Conservation (phyloP, 2,888 invertebrate species). For the Arrhopalites spinosus region DNA sequence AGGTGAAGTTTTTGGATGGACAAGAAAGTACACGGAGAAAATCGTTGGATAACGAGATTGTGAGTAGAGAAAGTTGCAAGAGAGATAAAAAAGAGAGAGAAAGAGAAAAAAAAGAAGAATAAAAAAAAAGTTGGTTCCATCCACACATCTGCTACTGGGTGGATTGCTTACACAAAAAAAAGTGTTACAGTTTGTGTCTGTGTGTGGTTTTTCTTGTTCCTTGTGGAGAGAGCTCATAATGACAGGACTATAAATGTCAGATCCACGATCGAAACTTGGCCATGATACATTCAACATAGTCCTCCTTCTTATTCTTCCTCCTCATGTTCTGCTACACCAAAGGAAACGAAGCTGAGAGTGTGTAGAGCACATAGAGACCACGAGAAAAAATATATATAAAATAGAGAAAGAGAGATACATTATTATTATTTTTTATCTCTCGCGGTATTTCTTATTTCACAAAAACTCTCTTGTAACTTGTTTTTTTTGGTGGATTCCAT, state of each 20-base stretch:
- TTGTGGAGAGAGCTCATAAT: constrained; percentile 25
- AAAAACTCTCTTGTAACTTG: too few species aligned
- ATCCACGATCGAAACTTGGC: constrained; percentile 37
- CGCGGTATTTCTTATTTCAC: not conserved
- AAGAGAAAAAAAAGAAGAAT: constrained; percentile 3
- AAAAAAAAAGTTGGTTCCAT: constrained; percentile 15
- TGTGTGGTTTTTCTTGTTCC: constrained; percentile 19
- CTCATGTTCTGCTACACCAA: not conserved
- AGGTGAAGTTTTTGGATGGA: not conserved
- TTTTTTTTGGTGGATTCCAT: too few species aligned
- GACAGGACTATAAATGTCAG: constrained; percentile 36
- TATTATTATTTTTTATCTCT: not conserved
- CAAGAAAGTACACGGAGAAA: not conserved
- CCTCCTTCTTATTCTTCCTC: constrained; percentile 29
- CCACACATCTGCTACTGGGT: constrained; percentile 24
- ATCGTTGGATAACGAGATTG: constrained; percentile 4
- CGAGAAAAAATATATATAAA: not conserved
- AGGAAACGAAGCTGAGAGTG: not conserved
- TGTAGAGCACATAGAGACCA: not conserved
- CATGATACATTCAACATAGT: constrained; percentile 41
- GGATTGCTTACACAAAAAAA: constrained; percentile 10
- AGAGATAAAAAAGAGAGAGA: not conserved
- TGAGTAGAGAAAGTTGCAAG: constrained; percentile 6
- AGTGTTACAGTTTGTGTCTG: not conserved
- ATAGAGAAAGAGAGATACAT: too few species aligned